Evolutionary conservation across 2,113 vertebrate species (phyloP), one percentile per base, ranked within the genome.

Genomic region (Crotalus tigris): DNA sequence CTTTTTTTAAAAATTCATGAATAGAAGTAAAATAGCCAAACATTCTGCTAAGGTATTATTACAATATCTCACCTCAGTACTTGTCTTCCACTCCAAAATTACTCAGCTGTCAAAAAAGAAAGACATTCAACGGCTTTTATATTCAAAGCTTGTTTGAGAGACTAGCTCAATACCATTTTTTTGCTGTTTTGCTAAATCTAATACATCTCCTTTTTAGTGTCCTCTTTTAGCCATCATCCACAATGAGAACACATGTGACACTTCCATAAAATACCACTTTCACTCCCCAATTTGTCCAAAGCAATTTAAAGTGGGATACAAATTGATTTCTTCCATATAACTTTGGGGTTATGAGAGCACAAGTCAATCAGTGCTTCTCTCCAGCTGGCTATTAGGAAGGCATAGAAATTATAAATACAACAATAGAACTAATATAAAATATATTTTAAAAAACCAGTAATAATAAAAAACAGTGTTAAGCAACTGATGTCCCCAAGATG

Each of bases 11-110:
- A 95, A 94, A 95, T 93, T 8, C 6, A 88, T 59, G 11, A 91
- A 58, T 5, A 39, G 33, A 88, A 75, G 90, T 86, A 93, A 96
- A 93, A 90, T 92, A 95, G 91, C 17, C 2, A 29, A 59, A 29
- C 93, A 93, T 94, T 95, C 94, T 92, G 51, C 94, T 58, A 90
- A 91, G 92, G 95, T 96, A 93, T 96, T 97, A 94, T 96, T 94
- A 95, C 57, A 93, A 88, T 1, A 2, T 54, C n/a, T 94, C 95
- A 94, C 26, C 11, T 96, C 90, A 93, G 44, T 86, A 91, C 13
- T 90, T 92, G 81, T 92, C 94, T 94, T 96, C 90, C 91, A 96
- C 96, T 93, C 93, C 95, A 94, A 94, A 95, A 97, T 96, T 96
- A 97, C 94, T 93, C 96, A 97, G 90, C 92, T 97, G 95, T 96